Evolutionary conservation across 2,113 vertebrate genomes (phyloP).

Genomic region (Spea multiplicata): DNA sequence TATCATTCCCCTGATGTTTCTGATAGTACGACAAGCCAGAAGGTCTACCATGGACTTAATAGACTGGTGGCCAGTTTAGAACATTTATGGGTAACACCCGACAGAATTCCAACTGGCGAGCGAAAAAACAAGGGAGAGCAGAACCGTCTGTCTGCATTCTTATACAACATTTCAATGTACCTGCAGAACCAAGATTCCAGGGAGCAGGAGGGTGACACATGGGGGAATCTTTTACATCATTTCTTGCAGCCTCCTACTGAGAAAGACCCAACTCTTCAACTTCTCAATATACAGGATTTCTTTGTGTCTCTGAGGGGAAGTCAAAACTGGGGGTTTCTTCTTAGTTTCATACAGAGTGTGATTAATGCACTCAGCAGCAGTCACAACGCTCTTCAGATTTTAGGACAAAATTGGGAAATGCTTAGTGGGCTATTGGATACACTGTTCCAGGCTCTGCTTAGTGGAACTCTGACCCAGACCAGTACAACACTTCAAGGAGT

Average conservation of each 20-base stretch:
- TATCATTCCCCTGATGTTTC: constrained; percentile 4
- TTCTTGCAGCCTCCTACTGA: constrained; percentile 65
- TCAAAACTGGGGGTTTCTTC: constrained; percentile 76
- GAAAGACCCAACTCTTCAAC: constrained; percentile 66
- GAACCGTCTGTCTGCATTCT: constrained; percentile 63
- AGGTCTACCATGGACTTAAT: constrained; percentile 17
- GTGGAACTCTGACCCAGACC: constrained; percentile 71
- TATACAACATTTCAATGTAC: constrained; percentile 81
- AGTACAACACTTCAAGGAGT: constrained; percentile 70
- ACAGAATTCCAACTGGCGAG: neutral
- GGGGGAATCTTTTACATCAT: constrained; percentile 69
- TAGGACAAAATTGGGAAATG: constrained; percentile 80
- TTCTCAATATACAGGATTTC: constrained; percentile 75
- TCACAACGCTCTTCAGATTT: constrained; percentile 66
- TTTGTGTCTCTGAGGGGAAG: constrained; percentile 82
- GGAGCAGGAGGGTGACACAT: constrained; percentile 71
- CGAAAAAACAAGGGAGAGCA: constrained; percentile 31
- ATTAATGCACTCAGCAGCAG: constrained; percentile 70
- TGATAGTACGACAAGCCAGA: neutral
- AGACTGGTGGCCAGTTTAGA: constrained; percentile 17
- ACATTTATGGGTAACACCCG: constrained; percentile 57
- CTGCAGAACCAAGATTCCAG: constrained; percentile 60
- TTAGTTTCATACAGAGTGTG: constrained; percentile 74
- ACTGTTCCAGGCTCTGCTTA: constrained; percentile 71
- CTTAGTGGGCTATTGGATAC: constrained; percentile 75